A percentile compares a stretch with the other conserved stretches of the same genome.
Conservation (phyloP, 2,797 vertebrate species). For the Mionectes olivaceus region DNA sequence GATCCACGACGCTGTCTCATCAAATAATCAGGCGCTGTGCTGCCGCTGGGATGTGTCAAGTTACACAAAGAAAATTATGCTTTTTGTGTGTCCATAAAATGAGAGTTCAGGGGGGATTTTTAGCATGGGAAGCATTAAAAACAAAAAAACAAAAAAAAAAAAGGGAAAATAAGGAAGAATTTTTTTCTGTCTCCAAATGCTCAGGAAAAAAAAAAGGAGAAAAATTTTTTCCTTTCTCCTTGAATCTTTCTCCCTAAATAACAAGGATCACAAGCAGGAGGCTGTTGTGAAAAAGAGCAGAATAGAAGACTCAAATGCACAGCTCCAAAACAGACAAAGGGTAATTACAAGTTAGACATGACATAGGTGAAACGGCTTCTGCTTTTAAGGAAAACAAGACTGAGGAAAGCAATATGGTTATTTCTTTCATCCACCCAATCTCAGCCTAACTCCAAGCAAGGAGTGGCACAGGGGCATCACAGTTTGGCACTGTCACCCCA, state of each 20-base stretch:
- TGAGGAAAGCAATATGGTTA: neutral
- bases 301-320: conserved; percentile 57
- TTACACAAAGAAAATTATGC: conserved; percentile 68
- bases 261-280: conserved; percentile 50
- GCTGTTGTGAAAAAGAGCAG: conserved; percentile 46
- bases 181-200: conserved; percentile 36
- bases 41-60: conserved; percentile 70
- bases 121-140: conserved; percentile 36
- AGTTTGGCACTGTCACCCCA: neutral
- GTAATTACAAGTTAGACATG: conserved; percentile 62
- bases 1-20: conserved; percentile 66
- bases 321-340: conserved; percentile 48
- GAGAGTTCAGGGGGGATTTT: conserved; percentile 68
- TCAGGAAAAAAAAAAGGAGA: conserved; percentile 15
- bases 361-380: conserved; percentile 26
- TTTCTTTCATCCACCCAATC: neutral
- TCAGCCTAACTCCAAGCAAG: neutral
- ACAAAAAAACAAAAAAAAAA: neutral
- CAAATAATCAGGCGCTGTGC: conserved; percentile 67
- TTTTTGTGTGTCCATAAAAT: conserved; percentile 72
- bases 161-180: neutral
- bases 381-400: conserved; percentile 65
- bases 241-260: conserved; percentile 51
- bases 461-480: neutral
- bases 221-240: conserved; percentile 25